Evolutionary conservation across 2,113 vertebrate genomes (phyloP).

Genomic region (Crotophaga sulcirostris): DNA sequence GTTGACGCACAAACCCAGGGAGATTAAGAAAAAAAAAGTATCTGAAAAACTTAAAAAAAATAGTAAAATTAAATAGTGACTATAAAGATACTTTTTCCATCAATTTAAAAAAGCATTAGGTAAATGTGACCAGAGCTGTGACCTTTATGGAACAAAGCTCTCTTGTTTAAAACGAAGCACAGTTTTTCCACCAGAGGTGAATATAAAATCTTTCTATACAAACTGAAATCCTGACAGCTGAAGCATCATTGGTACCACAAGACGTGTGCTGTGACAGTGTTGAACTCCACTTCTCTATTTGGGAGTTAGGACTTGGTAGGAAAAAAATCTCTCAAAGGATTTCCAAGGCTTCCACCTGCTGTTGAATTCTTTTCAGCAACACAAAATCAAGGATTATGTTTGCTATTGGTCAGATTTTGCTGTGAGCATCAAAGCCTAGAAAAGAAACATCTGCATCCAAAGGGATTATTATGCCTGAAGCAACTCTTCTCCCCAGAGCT

Average conservation of each 20-base stretch:
- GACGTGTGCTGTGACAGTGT: not conserved
- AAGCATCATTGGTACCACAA: not conserved
- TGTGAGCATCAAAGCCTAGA: constrained; percentile 11
- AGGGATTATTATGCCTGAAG: not conserved
- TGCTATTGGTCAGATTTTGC: not conserved
- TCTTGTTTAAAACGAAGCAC: constrained; percentile 31
- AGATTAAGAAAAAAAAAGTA: not conserved
- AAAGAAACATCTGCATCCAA: not conserved
- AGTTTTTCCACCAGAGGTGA: constrained; percentile 28
- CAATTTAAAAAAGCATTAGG: constrained; percentile 9
- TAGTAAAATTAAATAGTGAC: not conserved
- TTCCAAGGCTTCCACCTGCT: constrained; percentile 47
- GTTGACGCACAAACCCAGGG: constrained; percentile 31
- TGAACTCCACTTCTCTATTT: not conserved
- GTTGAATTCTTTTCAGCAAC: not conserved
- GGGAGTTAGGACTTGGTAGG: not conserved
- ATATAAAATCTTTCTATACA: not conserved
- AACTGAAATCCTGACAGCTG: constrained; percentile 20
- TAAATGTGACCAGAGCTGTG: constrained; percentile 28
- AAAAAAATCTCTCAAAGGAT: constrained; percentile 30
- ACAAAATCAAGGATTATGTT: not conserved
- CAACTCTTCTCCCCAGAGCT: not conserved
- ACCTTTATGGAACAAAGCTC: constrained; percentile 55
- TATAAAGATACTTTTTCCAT: constrained; percentile 22
- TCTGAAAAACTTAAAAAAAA: not conserved